Evolutionary conservation across 2,113 vertebrate species (phyloP), one percentile per base, ranked within the genome.

Genomic region (Maccullochella peelii): DNA sequence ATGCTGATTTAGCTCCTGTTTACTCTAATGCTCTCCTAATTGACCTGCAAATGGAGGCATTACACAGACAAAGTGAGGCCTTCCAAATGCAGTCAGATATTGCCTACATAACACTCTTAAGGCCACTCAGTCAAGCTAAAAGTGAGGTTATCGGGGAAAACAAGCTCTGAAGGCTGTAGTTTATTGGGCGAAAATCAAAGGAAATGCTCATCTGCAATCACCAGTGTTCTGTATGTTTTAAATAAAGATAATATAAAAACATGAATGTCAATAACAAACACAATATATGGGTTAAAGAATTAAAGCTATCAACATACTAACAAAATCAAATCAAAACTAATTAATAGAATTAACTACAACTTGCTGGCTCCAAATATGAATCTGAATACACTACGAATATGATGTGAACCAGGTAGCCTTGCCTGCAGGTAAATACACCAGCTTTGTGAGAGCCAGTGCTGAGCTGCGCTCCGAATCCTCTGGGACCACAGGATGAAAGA

Each of bases 1-100:
- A 6, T 52, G 71, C 85, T 87, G 82, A 91, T 61, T 86, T 59
- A 86, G 77, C 74, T 85, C 62, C 73, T 70, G 44, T 84, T 90
- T 79, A 61, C 70, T 74, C 47, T 72, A 85, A 83, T 63, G 33
- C 44, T 72, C 62, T 79, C 61, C 75, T 81, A 84, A 93, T 89
- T 87, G 80, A 90, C 84, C 81, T 81, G 76, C 63, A 83, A 79
- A 87, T 83, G 58, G 70, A 88, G 57, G 62, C 61, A 80, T 86
- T 79, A 73, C 70, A 58, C 63, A 0, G 18, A 77, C 36, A 79
- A 73, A 65, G 49, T 55, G 21, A 66, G 62, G 72, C 69, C 84
- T 80, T 77, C 7, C 40, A 23, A 80, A 76, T 73, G 49, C 62
- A 84, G 49, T 68, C 59, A 61, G 68, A 68, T 78, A 61, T 44